Percentiles rank a stretch among this genome's conserved stretches.
Evolutionary conservation across 53 echinoderm and acorn worm species (phyloP).

Genomic region (Paracentrotus lividus): DNA sequence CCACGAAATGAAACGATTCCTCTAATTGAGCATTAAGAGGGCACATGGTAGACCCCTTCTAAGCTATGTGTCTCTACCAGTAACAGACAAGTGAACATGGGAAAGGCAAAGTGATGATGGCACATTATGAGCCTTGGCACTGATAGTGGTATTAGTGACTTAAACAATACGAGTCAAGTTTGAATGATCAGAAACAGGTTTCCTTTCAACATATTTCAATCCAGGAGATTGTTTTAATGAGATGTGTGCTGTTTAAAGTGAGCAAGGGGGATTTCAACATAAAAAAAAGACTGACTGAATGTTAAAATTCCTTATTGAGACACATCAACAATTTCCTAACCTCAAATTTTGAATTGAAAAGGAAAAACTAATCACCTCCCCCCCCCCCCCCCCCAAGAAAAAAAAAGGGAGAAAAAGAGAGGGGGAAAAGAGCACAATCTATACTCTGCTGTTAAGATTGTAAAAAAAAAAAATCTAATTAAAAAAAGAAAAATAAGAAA

Average conservation of each 20-base stretch:
- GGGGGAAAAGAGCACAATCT: too few species aligned
- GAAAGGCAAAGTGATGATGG: not conserved
- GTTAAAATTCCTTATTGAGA: not conserved
- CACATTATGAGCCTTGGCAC: not conserved
- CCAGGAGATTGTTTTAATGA: not conserved
- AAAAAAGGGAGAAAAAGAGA: too few species aligned
- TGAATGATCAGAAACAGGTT: not conserved
- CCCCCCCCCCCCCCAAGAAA: not conserved
- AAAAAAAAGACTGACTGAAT: not conserved
- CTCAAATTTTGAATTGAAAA: too few species aligned
- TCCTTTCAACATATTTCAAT: not conserved
- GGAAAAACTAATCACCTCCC: too few species aligned
- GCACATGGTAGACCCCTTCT: not conserved
- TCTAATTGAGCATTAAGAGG: slow-evolving; percentile 27
- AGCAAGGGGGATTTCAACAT: not conserved
- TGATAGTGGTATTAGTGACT: not conserved
- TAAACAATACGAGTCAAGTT: not conserved
- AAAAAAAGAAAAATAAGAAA: not conserved
- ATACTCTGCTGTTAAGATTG: not conserved
- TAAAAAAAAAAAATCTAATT: not conserved
- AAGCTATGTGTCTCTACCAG: slow-evolving; percentile 28
- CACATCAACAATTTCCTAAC: not conserved
- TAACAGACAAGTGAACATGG: slow-evolving; percentile 12
- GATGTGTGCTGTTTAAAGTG: not conserved
- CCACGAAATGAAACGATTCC: not conserved